A percentile compares a stretch with the other conserved stretches of the same genome.
Conservation (phyloP, 1,140 invertebrate species). For the Brachionus sp. region DNA sequence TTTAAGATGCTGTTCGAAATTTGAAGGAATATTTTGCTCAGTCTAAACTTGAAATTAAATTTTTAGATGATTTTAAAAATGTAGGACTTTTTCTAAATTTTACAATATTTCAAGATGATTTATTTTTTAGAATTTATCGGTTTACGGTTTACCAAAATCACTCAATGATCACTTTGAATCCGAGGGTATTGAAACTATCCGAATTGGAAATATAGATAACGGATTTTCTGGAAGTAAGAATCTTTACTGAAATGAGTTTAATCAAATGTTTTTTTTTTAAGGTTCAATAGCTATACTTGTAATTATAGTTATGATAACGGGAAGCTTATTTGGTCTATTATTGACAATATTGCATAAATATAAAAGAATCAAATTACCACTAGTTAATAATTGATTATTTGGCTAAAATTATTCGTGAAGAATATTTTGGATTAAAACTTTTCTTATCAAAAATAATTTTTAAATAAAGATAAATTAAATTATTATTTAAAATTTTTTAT, state of each 20-base stretch:
- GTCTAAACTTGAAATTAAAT: background rate
- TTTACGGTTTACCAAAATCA: background rate
- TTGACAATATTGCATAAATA: background rate
- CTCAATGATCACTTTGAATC: slow-evolving; percentile 1
- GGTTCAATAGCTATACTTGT: background rate
- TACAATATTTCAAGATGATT: background rate
- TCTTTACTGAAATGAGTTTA: background rate
- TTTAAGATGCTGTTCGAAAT: slow-evolving; percentile 29
- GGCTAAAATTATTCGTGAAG: background rate
- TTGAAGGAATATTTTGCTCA: background rate
- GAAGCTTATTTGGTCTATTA: background rate
- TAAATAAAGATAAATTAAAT: background rate
- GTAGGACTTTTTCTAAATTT: background rate
- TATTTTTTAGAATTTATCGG: background rate
- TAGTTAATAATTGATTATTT: background rate
- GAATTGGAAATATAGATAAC: background rate
- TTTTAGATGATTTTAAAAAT: slow-evolving; percentile 1
- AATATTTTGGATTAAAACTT: background rate
- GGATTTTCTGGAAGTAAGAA: slow-evolving; percentile 5
- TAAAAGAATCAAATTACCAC: background rate
- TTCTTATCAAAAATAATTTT: background rate
- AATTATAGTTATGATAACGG: background rate
- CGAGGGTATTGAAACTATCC: background rate
- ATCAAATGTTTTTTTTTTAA: background rate
- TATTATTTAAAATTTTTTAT: background rate